These are phyloP conservation scores for Amaurobius ferox DNA, from an alignment of 2,888 invertebrate species.

Conservation along the genomic window DNA sequence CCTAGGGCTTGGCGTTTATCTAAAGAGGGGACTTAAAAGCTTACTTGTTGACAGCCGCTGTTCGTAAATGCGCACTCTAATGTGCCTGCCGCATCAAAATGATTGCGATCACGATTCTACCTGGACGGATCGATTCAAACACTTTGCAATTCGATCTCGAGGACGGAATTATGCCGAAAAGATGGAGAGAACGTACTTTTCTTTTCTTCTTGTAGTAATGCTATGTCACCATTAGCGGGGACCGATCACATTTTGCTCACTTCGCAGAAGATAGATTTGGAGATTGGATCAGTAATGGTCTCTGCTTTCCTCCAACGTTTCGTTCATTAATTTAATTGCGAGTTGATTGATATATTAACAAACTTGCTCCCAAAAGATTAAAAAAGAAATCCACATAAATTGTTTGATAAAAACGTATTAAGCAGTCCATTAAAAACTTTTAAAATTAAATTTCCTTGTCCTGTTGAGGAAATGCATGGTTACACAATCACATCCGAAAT, in stretches of 20 bases:
- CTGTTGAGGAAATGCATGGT: too few species aligned
- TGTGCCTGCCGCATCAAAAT: conserved; percentile 59
- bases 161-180: background rate
- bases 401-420: too few species aligned
- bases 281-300: background rate
- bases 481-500: too few species aligned
- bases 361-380: too few species aligned
- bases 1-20: conserved; percentile 58
- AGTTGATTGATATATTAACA: background rate
- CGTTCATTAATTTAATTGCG: background rate
- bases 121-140: conserved; percentile 45
- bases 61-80: conserved; percentile 60
- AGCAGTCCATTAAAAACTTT: too few species aligned
- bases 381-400: too few species aligned
- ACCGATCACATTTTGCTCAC: background rate
- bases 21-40: conserved; percentile 70
- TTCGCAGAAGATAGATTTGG: background rate
- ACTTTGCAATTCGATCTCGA: conserved; percentile 34
- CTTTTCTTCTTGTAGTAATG: background rate
- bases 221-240: background rate
- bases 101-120: conserved; percentile 49
- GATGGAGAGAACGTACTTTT: background rate
- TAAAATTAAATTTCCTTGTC: too few species aligned
- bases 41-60: conserved; percentile 71
- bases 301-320: background rate